Base-by-base conservation (phyloP, 2,888 invertebrate genomes). In the Drosophila suboccidentalis region DNA sequence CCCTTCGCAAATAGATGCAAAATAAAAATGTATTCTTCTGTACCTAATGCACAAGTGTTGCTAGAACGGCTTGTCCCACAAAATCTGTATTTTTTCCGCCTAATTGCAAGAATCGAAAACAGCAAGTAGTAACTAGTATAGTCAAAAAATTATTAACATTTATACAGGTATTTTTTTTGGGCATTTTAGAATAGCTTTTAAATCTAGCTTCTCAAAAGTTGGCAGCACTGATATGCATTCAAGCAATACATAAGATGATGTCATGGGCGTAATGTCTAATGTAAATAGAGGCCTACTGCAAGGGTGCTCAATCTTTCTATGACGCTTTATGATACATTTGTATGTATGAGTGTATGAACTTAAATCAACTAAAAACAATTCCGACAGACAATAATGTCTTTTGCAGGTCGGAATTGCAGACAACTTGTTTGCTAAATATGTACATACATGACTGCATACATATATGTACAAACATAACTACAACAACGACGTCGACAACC, bases 361-460 rank as follows among this genome's bases (percentile, higher is more conserved):
- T 36, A 47, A 19, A 32, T 41, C 50, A 58, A 58, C 57, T 62
- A 36, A 43, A 54, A 43, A 63, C 32, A 43, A 55, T 49, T 46
- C 50, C 50, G 51, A 69, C 50, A 47, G 69, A 62, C 50, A 55
- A 47, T 58, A 57, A 67, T 67, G 59, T 38, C 68, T 50, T 34
- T 44, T 49, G 54, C 54, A 47, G 60, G 46, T 53, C 57, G 39
- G 22, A 57, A 58, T 11, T 64, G 54, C 71, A 70, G 70, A 70
- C 71, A 70, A 55, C 50, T 44, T 43, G 62, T 46, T 47, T 53
- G 54, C 36, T 38, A 38, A 41, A 41, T 63, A 63, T 62, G 66
- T 50, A 43, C 39, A 59, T 41, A 63, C 29, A 32, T 34, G 34
- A 50, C 38, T 51, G 32, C n/a, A 34, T 46, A 64, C 43, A 36